Conservation (phyloP, 2,797 vertebrate genomes). For the Cryptoblepharus egeriae region DNA sequence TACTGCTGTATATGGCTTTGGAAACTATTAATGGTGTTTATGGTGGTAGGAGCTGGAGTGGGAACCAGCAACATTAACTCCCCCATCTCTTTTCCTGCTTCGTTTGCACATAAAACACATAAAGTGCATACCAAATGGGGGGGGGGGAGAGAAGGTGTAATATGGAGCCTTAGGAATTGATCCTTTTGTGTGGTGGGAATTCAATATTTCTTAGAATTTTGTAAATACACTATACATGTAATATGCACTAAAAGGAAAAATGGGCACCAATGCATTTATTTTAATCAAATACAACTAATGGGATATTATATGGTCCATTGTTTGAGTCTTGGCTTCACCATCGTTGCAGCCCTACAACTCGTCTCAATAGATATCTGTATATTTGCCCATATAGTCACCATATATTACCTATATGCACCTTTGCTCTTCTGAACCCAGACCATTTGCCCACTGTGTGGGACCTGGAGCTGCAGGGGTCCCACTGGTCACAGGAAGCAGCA, state of each 20-base stretch:
- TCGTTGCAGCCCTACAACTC: too few relatives aligned
- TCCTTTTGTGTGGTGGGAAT: not conserved
- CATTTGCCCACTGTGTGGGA: too few relatives aligned
- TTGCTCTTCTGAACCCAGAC: too few relatives aligned
- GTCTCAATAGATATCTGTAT: too few relatives aligned
- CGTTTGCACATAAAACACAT: not conserved
- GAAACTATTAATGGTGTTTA: not conserved
- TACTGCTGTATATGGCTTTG: not conserved
- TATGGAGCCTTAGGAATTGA: not conserved
- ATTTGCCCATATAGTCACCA: too few relatives aligned
- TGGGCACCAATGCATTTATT: not conserved
- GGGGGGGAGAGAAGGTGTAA: too few relatives aligned
- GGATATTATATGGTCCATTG: too few relatives aligned
- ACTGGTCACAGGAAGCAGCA: too few relatives aligned
- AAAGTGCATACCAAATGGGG: not conserved
- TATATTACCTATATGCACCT: too few relatives aligned
- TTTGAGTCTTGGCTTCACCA: too few relatives aligned
- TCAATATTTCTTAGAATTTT: not conserved
- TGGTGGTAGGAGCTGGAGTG: not conserved
- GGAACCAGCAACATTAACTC: not conserved
- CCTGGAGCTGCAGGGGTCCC: too few relatives aligned
- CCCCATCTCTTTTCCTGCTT: constrained; percentile 22
- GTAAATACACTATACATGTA: not conserved
- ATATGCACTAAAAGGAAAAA: not conserved
- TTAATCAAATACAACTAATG: too few relatives aligned